phyloP scores from a whole-genome alignment of 2,797 vertebrate genomes.

The Chrysocyon brachyurus region DNA sequence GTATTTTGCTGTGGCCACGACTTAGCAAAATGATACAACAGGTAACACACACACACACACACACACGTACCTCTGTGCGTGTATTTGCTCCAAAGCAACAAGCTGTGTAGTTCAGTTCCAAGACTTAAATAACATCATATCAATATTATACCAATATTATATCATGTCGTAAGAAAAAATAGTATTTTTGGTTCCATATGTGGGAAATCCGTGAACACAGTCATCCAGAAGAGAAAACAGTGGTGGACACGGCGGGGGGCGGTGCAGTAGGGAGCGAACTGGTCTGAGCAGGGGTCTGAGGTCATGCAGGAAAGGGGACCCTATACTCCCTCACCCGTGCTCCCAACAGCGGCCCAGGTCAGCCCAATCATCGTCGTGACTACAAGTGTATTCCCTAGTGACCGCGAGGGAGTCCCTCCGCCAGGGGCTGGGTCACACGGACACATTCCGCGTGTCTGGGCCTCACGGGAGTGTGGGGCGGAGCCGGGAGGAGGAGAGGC shows the following conservation, averaged over 20 bases:
- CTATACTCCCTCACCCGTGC: background rate
- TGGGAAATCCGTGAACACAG: background rate
- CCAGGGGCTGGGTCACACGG: background rate
- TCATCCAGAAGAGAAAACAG: background rate
- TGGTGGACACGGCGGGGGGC: background rate
- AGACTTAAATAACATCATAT: background rate
- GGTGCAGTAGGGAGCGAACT: accelerated
- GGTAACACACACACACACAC: background rate
- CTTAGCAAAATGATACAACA: background rate
- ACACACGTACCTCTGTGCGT: background rate
- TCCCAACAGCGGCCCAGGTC: background rate
- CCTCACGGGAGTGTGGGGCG: too few relatives aligned
- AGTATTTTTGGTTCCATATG: background rate
- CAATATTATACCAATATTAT: background rate
- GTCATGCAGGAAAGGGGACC: background rate
- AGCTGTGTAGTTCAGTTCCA: background rate
- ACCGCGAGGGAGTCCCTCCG: background rate
- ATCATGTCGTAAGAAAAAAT: background rate
- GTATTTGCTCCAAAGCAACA: background rate
- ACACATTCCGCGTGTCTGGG: too few relatives aligned
- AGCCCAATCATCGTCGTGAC: background rate
- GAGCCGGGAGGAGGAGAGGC: background rate
- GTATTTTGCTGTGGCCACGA: background rate
- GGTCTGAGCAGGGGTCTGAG: background rate
- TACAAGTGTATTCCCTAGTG: background rate